These are phyloP conservation scores for Papilio aristodemus DNA, from an alignment of 1,140 invertebrate genomes.

Conservation along the genomic window DNA sequence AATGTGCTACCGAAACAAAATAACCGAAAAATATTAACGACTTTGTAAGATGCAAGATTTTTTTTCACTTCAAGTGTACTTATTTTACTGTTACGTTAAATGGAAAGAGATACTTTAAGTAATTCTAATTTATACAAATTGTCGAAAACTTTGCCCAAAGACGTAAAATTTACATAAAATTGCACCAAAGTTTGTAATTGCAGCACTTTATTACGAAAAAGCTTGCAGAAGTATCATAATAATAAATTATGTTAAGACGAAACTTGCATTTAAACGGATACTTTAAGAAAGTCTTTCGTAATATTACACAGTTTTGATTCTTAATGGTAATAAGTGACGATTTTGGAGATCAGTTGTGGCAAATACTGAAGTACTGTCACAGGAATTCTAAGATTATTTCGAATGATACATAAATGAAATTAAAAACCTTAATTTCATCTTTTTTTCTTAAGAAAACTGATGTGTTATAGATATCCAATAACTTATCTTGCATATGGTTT, in stretches of 20 bases:
- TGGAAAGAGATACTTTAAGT: neutral
- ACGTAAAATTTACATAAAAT: constrained; percentile 15
- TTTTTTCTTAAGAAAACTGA: too few species aligned
- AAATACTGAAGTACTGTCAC: too few species aligned
- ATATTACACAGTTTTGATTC: neutral
- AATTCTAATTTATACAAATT: constrained; percentile 12
- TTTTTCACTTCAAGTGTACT: neutral
- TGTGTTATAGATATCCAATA: too few species aligned
- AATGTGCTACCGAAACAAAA: neutral
- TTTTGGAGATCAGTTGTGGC: neutral
- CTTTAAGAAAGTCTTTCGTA: neutral
- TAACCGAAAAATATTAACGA: neutral
- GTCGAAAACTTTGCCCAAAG: constrained; percentile 1
- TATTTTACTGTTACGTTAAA: neutral
- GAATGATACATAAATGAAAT: too few species aligned
- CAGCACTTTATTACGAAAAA: constrained; percentile 21
- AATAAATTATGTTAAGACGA: neutral
- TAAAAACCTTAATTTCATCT: too few species aligned
- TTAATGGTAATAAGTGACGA: neutral
- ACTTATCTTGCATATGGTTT: too few species aligned
- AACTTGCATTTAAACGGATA: constrained; percentile 14
- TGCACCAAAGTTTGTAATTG: constrained; percentile 20
- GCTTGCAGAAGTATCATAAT: constrained; percentile 11
- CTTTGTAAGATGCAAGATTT: too few species aligned
- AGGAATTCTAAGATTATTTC: too few species aligned